Base-by-base conservation (phyloP, 2,113 vertebrate genomes). In the Haplotaxodon microlepis region DNA sequence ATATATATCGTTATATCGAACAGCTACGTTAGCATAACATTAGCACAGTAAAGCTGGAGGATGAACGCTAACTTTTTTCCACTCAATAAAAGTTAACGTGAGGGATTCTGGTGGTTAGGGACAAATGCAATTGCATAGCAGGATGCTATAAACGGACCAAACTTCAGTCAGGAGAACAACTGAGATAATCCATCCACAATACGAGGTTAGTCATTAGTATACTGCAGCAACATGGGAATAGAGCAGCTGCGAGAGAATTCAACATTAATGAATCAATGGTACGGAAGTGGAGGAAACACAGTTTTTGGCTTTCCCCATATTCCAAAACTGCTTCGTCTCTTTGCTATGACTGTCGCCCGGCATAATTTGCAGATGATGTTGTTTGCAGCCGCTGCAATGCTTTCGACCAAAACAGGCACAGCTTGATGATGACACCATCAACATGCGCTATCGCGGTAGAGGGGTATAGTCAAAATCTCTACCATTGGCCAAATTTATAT, bases 71-170 rank as follows among this genome's bases (percentile, higher is more conserved):
- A 51, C 4, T 3, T 5, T 5, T 51, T 51, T 9, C 3, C 47
- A 19, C 8, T 51, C 4, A 0, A 51, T 19, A 51, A 51, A 51
- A 51, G 4, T 19, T 51, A 19, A 51, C 5, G 1, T 1, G 9
- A n/a, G 9, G 9, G 19, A 0, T 51, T n/a, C 50, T n/a, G 1
- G 8, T 5, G 19, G 50, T 51, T 2, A 51, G 8, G 50, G 19
- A 51, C 50, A 53, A 53, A 53, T 10, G 19, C 50, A 53, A 53
- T 53, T 2, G 19, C 50, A 53, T 53, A 0, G 50, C 9, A n/a
- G 19, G 50, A 53, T 11, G 51, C 51, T 53, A 6, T 53, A 53
- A 6, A 21, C 1, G 5, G 2, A 10, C 51, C n/a, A 53, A 53
- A 53, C n/a, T 11, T 54, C n/a, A 54, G 51, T 54, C 3, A 16